Evolutionary conservation across 2,888 invertebrate species (phyloP).

Genomic region (Siphonodentalium dalli): DNA sequence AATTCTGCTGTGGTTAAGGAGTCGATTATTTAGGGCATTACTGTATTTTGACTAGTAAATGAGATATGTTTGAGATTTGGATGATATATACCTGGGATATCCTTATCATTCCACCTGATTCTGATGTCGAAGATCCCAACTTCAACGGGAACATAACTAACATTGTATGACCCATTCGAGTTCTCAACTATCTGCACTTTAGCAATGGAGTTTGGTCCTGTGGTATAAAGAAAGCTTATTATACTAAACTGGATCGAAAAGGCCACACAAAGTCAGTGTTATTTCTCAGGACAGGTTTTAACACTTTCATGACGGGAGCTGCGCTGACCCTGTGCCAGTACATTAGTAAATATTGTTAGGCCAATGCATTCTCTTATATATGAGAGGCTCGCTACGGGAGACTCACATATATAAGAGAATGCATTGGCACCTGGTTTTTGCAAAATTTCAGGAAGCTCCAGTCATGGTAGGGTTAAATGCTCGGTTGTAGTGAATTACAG

Average conservation of each 20-base stretch:
- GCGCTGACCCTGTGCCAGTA: neutral
- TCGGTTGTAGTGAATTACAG: too few species aligned
- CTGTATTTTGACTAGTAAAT: too few species aligned
- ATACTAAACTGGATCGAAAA: neutral
- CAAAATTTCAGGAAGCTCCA: too few species aligned
- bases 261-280: constrained; percentile 1
- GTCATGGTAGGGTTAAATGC: too few species aligned
- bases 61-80: neutral
- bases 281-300: neutral
- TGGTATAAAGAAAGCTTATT: too few species aligned
- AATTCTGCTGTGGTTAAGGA: too few species aligned
- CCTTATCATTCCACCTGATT: constrained; percentile 73
- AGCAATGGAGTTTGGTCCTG: constrained; percentile 73
- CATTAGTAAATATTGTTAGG: too few species aligned
- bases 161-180: constrained; percentile 77
- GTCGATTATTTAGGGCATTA: too few species aligned
- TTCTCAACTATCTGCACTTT: constrained; percentile 68
- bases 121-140: constrained; percentile 91
- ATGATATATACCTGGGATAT: constrained; percentile 65
- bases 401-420: too few species aligned
- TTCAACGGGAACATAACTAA: constrained; percentile 88
- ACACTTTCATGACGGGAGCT: neutral
- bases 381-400: too few species aligned
- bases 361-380: too few species aligned
- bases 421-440: too few species aligned